Evolutionary conservation across 2,888 invertebrate genomes (phyloP).

Genomic region (Drosophila rubida): DNA sequence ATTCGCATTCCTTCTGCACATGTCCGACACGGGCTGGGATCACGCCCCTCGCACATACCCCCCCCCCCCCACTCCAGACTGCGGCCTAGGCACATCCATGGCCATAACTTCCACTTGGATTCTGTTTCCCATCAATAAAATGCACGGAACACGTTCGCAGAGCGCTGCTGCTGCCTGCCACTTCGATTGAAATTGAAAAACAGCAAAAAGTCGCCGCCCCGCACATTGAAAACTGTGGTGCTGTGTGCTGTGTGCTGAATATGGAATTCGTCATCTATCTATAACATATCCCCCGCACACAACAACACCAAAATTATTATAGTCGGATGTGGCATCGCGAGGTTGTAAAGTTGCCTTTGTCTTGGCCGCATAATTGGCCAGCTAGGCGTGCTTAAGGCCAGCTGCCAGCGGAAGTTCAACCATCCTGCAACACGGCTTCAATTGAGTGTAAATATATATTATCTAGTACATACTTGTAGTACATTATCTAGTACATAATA

Average conservation of each 20-base stretch:
- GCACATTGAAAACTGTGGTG: slow-evolving; percentile 64
- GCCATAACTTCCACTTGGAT: slow-evolving; percentile 58
- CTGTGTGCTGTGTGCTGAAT: slow-evolving; percentile 57
- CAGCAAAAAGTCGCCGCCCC: slow-evolving; percentile 36
- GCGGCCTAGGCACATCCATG: slow-evolving; percentile 49
- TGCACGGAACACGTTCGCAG: slow-evolving; percentile 53
- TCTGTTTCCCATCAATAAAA: slow-evolving; percentile 71
- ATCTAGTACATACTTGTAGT: too few relatives aligned
- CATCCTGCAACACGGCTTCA: neutral
- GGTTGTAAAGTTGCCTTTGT: slow-evolving; percentile 51
- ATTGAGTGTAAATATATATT: too few relatives aligned
- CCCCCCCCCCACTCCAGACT: neutral
- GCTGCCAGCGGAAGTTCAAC: neutral
- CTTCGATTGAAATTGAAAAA: slow-evolving; percentile 63
- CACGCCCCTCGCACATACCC: neutral
- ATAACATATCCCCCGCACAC: slow-evolving; percentile 29
- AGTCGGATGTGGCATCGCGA: slow-evolving; percentile 42
- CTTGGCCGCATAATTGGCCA: slow-evolving; percentile 18
- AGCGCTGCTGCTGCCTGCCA: slow-evolving; percentile 29
- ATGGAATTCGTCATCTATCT: slow-evolving; percentile 54
- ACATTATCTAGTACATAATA: too few relatives aligned
- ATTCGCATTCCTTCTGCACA: slow-evolving; percentile 40
- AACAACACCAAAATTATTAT: slow-evolving; percentile 34
- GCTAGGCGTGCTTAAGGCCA: slow-evolving; percentile 17
- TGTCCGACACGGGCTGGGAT: slow-evolving; percentile 24